Percentiles rank a stretch among this genome's conserved stretches.
phyloP scores from a whole-genome alignment of 2,888 invertebrate species.

The Polydrusus tereticollis region DNA sequence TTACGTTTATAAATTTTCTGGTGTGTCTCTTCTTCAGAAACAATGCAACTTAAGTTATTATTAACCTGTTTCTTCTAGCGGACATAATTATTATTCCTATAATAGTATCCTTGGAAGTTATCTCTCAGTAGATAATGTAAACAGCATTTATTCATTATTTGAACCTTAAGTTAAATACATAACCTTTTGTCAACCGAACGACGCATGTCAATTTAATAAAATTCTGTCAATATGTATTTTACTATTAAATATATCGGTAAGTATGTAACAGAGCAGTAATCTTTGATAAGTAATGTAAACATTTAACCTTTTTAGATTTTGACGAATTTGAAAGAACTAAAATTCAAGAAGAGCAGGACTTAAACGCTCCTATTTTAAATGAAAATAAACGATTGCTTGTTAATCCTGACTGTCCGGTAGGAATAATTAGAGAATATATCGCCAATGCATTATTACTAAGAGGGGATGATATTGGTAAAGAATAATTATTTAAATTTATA shows the following conservation, averaged over 20 bases:
- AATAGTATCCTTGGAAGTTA: no score
- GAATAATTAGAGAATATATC: constrained; percentile 64
- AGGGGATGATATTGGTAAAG: constrained; percentile 42
- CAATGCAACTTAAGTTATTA: no score
- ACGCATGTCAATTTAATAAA: not conserved
- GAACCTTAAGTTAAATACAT: not conserved
- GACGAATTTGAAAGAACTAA: not conserved
- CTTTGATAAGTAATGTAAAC: not conserved
- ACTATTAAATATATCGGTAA: constrained; percentile 54
- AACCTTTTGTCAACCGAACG: not conserved
- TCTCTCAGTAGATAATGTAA: no score
- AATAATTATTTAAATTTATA: not conserved
- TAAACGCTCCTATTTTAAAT: not conserved
- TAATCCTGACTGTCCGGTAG: constrained; percentile 65
- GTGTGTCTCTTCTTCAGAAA: no score
- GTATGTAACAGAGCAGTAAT: not conserved
- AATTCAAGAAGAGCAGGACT: not conserved
- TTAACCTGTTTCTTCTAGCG: no score
- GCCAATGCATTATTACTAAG: constrained; percentile 43
- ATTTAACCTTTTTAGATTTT: constrained; percentile 5
- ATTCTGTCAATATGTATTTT: constrained; percentile 51
- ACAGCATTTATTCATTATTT: no score
- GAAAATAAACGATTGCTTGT: constrained; percentile 59
- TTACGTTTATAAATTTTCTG: no score
- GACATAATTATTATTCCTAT: no score